Conservation (phyloP, 1,140 invertebrate species). For the Bombus breviceps region DNA sequence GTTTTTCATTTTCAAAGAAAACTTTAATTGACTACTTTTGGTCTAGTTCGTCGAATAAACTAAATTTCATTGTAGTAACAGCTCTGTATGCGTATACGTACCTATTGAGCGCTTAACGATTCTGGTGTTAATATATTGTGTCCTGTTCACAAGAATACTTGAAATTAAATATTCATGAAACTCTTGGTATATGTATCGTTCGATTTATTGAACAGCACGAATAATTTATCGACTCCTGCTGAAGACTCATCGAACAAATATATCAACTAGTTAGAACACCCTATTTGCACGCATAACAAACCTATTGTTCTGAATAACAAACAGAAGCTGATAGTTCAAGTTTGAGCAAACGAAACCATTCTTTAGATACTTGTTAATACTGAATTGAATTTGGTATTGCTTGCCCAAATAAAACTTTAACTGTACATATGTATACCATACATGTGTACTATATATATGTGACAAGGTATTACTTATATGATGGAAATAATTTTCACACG, state of each 20-base stretch:
- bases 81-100: not conserved
- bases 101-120: slow-evolving; percentile 15
- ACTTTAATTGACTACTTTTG: not conserved
- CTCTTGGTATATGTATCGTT: not conserved
- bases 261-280: not conserved
- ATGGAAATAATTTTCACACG: too few species aligned
- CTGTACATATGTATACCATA: too few species aligned
- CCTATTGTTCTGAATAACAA: not conserved
- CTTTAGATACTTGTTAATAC: not conserved
- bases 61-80: not conserved
- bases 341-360: not conserved
- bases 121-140: slow-evolving; percentile 26
- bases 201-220: slow-evolving; percentile 17
- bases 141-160: slow-evolving; percentile 7
- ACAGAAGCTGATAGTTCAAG: not conserved
- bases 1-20: not conserved
- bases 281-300: not conserved
- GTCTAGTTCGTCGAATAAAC: not conserved
- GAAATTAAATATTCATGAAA: slow-evolving; percentile 34
- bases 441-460: too few species aligned
- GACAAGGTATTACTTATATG: too few species aligned
- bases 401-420: too few species aligned
- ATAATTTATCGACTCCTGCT: not conserved
- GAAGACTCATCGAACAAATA: not conserved
- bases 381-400: too few species aligned